phyloP scores from a whole-genome alignment of 2,888 invertebrate genomes.

The Ectobius pallidus region DNA sequence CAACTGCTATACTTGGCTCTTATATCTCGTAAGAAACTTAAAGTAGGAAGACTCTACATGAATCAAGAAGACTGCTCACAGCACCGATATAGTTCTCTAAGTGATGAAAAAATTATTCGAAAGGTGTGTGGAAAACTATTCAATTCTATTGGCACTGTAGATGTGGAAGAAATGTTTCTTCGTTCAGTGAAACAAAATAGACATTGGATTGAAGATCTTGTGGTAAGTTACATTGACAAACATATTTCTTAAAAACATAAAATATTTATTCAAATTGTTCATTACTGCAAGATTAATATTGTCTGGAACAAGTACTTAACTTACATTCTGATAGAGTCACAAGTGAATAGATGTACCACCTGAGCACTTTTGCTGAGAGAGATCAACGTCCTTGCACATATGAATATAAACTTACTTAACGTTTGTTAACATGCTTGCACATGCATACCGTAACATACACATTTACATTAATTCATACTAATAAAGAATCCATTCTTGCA shows the following conservation, averaged over 20 bases:
- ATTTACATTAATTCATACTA: too few species aligned
- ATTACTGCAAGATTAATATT: too few species aligned
- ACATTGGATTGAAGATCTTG: constrained; percentile 52
- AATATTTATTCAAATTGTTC: neutral
- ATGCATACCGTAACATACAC: too few species aligned
- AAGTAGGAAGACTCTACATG: constrained; percentile 50
- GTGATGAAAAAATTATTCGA: constrained; percentile 42
- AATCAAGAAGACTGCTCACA: constrained; percentile 47
- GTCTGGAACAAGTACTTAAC: too few species aligned
- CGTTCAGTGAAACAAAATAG: constrained; percentile 47
- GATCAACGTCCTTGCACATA: neutral
- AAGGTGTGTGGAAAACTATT: constrained; percentile 24
- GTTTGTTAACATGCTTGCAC: too few species aligned
- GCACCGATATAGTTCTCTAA: constrained; percentile 37
- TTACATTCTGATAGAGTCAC: neutral
- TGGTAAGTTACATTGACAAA: constrained; percentile 46
- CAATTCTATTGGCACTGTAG: constrained; percentile 42
- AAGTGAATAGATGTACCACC: neutral
- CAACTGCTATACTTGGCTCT: constrained; percentile 45
- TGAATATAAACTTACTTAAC: neutral
- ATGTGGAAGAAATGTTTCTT: constrained; percentile 49
- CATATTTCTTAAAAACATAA: neutral
- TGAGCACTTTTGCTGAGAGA: neutral
- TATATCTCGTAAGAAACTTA: constrained; percentile 41
- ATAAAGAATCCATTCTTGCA: too few species aligned